Evolutionary conservation across 2,888 invertebrate species (phyloP).

Genomic region (Rhopalosiphum nymphaeae): DNA sequence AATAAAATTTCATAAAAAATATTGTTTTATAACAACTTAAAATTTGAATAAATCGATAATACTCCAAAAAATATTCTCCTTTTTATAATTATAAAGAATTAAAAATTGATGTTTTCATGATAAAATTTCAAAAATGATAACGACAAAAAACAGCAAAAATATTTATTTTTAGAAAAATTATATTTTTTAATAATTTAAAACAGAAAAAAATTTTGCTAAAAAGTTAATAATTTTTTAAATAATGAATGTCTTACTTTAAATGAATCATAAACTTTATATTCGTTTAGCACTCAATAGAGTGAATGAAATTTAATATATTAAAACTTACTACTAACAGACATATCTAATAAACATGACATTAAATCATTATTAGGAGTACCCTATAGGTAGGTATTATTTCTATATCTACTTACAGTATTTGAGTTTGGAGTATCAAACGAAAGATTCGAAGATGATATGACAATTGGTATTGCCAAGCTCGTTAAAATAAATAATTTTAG

Average conservation of each 20-base stretch:
- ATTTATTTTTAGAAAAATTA: background rate
- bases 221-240: background rate
- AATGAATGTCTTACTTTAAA: background rate
- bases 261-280: background rate
- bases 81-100: background rate
- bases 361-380: background rate
- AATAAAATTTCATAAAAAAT: too few relatives aligned
- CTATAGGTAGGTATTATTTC: background rate
- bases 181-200: background rate
- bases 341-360: background rate
- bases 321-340: too few relatives aligned
- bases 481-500: slow-evolving; percentile 23
- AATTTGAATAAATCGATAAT: background rate
- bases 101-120: background rate
- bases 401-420: slow-evolving; percentile 36
- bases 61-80: background rate
- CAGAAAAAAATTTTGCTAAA: too few relatives aligned
- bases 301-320: background rate
- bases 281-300: background rate
- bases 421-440: background rate
- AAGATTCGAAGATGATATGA: background rate
- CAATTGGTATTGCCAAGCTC: background rate
- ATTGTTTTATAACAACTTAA: background rate
- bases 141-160: background rate
- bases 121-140: background rate